Conservation (phyloP, 2,113 vertebrate genomes). For the Sorex araneus region DNA sequence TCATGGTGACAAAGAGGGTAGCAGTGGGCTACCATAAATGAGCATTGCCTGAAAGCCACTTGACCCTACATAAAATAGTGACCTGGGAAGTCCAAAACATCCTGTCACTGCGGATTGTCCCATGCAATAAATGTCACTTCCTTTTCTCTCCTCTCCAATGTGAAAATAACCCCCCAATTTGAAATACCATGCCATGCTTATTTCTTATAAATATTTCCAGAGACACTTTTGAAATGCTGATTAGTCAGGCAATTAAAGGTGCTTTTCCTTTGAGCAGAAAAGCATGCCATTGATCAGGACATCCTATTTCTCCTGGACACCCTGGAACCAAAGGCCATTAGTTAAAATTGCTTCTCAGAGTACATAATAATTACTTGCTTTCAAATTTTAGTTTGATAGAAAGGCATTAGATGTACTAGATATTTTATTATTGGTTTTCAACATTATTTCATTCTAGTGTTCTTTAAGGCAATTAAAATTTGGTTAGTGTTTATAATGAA, state of each 20-base stretch:
- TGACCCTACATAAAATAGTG: slow-evolving; percentile 38
- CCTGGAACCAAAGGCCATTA: neutral
- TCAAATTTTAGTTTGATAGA: slow-evolving; percentile 39
- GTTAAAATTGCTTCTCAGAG: slow-evolving; percentile 34
- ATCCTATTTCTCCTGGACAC: neutral
- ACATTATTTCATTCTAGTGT: too few species aligned
- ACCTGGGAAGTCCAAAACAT: slow-evolving; percentile 15
- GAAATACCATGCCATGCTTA: slow-evolving; percentile 16
- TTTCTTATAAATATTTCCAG: neutral
- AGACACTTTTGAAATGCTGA: slow-evolving; percentile 5
- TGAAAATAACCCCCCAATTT: neutral
- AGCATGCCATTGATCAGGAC: neutral
- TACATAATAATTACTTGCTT: slow-evolving; percentile 4
- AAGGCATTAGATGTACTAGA: slow-evolving; percentile 34
- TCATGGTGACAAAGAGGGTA: neutral
- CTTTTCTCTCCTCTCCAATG: neutral
- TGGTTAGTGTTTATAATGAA: too few species aligned
- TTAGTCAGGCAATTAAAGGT: neutral
- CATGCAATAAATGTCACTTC: slow-evolving; percentile 9
- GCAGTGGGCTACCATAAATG: neutral
- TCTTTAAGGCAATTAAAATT: too few species aligned
- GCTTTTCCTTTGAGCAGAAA: neutral
- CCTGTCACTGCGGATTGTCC: neutral
- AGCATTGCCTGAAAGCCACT: neutral
- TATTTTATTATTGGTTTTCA: slow-evolving; percentile 27